phyloP scores from a whole-genome alignment of 2,113 vertebrate genomes.

The Halcyon senegalensis region DNA sequence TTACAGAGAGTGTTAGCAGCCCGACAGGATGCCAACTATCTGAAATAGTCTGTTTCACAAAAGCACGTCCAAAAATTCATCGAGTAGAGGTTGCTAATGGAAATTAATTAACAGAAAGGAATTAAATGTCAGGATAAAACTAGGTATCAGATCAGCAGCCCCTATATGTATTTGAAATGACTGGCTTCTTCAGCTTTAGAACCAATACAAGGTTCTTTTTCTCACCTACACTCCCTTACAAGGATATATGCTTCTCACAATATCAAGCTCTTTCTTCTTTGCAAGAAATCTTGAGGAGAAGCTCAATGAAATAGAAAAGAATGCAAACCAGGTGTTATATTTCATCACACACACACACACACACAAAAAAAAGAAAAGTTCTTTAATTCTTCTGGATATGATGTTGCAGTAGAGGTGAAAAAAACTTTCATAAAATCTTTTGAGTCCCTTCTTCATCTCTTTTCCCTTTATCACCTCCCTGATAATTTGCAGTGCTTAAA shows the following conservation, averaged over 20 bases:
- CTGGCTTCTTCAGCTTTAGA: neutral
- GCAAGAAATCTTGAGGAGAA: conserved; percentile 24
- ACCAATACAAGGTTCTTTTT: neutral
- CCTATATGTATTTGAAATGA: conserved; percentile 56
- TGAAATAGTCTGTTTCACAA: neutral
- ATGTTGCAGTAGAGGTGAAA: neutral
- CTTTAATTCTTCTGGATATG: neutral
- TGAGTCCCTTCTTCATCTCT: neutral
- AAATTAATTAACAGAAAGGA: conserved; percentile 56
- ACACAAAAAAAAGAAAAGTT: neutral
- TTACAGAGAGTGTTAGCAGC: neutral
- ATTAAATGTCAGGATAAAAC: conserved; percentile 50
- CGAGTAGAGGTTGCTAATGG: neutral
- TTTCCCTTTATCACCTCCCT: neutral
- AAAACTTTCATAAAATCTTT: neutral
- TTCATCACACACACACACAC: neutral
- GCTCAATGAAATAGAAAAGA: neutral
- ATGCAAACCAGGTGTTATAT: neutral
- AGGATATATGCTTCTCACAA: neutral
- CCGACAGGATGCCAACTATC: neutral
- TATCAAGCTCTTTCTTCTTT: neutral
- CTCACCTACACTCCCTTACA: conserved; percentile 18
- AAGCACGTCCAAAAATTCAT: neutral
- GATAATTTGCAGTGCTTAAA: neutral
- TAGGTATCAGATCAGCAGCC: neutral